These are phyloP conservation scores for Bradypodion pumilum DNA, from an alignment of 2,797 vertebrate genomes.

Conservation along the genomic window DNA sequence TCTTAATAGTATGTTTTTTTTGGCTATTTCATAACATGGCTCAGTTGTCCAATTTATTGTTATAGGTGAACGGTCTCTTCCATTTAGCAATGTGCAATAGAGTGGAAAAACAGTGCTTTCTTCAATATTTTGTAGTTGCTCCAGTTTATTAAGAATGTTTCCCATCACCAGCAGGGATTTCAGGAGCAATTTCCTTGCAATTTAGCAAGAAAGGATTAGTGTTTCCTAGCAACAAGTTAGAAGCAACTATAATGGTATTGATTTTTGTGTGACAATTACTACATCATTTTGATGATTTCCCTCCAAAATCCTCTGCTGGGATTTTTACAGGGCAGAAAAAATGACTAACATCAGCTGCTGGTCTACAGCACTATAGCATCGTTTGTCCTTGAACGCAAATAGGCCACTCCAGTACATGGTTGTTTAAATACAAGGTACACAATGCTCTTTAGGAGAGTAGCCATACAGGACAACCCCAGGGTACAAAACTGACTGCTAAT, in stretches of 20 bases:
- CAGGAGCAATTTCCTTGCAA: conserved; percentile 16
- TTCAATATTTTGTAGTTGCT: conserved; percentile 2
- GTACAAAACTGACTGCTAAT: background rate
- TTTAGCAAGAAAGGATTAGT: conserved; percentile 16
- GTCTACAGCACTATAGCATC: background rate
- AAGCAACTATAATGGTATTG: conserved; percentile 16
- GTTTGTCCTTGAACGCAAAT: background rate
- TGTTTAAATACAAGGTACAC: background rate
- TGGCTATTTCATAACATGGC: background rate
- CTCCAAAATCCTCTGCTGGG: background rate
- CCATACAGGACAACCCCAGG: no score
- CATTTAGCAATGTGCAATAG: background rate
- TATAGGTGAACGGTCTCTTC: background rate
- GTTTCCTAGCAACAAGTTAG: conserved; percentile 26
- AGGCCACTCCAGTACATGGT: background rate
- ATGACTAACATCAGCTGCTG: background rate
- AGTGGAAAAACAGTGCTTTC: conserved; percentile 10
- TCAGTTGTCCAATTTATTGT: conserved; percentile 8
- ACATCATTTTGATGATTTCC: conserved; percentile 7
- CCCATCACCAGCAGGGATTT: conserved; percentile 23
- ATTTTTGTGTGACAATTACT: conserved; percentile 5
- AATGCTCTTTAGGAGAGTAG: background rate
- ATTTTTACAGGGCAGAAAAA: background rate
- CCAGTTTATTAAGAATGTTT: conserved; percentile 16
- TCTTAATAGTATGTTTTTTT: background rate